phyloP scores from a whole-genome alignment of 37 sponge, comb jelly and placozoan genomes.

The Halisarca cf. caerulea region DNA sequence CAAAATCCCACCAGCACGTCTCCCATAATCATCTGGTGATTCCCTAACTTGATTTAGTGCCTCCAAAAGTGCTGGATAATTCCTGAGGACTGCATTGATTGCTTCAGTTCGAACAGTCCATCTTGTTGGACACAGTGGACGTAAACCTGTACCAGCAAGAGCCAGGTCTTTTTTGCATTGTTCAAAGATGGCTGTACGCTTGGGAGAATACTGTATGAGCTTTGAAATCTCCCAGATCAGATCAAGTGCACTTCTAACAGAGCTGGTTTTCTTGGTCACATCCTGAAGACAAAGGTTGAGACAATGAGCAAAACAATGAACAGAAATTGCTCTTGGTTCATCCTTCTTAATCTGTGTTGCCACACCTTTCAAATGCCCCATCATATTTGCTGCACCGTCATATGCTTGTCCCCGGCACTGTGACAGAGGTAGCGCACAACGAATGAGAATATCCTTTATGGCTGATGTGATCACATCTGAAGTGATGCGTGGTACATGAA shows the following conservation, averaged over 20 bases:
- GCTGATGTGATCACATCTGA: conserved; percentile 21
- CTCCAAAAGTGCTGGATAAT: conserved; percentile 44
- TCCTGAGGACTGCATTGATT: conserved; percentile 40
- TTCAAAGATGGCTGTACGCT: conserved; percentile 32
- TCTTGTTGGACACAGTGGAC: conserved; percentile 48
- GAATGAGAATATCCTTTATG: conserved; percentile 43
- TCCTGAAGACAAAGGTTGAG: conserved; percentile 47
- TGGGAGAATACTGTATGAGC: conserved; percentile 32
- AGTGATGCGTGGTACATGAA: conserved; percentile 28
- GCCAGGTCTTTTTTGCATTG: conserved; percentile 24
- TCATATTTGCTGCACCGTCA: conserved; percentile 65
- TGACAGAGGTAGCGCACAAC: conserved; percentile 15
- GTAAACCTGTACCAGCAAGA: background rate
- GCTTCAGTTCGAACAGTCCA: conserved; percentile 55
- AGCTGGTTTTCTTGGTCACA: conserved; percentile 13
- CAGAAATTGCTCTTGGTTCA: conserved; percentile 41
- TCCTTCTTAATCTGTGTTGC: conserved; percentile 11
- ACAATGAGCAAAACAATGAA: conserved; percentile 49
- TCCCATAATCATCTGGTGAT: conserved; percentile 35
- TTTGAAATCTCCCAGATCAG: conserved; percentile 4
- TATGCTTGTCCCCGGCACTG: conserved; percentile 58
- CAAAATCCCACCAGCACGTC: conserved; percentile 31
- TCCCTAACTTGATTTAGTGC: conserved; percentile 11
- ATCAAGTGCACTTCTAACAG: conserved; percentile 11
- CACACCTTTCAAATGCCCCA: conserved; percentile 45